Percentiles rank a stretch among this genome's conserved stretches.
Evolutionary conservation across 2,113 vertebrate genomes (phyloP).

Genomic region (Protobothrops mucrosquamatus): DNA sequence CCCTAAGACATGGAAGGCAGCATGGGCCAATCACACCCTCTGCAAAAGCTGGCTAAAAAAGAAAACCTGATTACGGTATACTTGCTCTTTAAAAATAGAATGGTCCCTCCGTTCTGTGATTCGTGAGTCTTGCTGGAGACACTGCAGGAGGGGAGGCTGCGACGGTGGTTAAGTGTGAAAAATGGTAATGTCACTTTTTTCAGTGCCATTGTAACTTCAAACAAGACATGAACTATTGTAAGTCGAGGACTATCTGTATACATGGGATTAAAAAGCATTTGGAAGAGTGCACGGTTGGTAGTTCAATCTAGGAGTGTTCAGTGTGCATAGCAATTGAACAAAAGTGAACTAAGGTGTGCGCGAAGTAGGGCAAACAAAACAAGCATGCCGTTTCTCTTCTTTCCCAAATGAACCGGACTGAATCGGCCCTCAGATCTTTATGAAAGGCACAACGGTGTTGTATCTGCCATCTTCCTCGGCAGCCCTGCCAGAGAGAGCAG

Average conservation of each 20-base stretch:
- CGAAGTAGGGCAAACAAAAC: not conserved
- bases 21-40: not conserved
- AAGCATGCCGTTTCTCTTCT: not conserved
- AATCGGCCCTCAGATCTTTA: not conserved
- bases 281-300: not conserved
- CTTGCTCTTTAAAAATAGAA: not conserved
- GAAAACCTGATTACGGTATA: not conserved
- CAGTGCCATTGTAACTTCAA: not conserved
- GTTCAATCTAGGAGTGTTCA: not conserved
- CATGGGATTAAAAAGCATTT: not conserved
- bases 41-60: not conserved
- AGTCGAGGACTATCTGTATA: not conserved
- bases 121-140: not conserved
- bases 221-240: not conserved
- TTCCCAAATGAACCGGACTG: not conserved
- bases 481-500: fast-evolving
- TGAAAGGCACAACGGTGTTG: not conserved
- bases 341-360: not conserved
- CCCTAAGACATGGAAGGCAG: not conserved
- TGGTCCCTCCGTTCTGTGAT: not conserved
- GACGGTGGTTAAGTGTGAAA: no score
- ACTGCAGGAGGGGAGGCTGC: not conserved
- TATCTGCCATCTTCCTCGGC: not conserved
- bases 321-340: not conserved
- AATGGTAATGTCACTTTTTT: not conserved